Percentiles rank a stretch among this genome's conserved stretches.
These are phyloP conservation scores for Drosophila kurseongensis DNA, from an alignment of 1,140 invertebrate species.

Conservation along the genomic window DNA sequence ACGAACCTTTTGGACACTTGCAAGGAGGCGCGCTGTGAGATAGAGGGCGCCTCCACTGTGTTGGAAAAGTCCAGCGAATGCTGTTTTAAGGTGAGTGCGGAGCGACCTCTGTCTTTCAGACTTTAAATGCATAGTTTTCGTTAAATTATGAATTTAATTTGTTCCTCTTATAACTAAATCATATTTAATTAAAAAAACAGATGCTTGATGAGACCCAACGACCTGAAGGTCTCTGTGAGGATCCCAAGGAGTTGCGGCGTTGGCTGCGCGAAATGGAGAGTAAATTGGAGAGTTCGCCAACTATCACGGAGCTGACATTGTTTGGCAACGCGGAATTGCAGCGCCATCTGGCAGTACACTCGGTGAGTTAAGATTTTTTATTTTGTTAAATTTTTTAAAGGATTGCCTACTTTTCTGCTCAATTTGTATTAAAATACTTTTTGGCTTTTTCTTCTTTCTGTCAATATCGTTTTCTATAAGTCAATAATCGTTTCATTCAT, in stretches of 20 bases:
- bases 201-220: slow-evolving; percentile 74
- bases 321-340: slow-evolving; percentile 74
- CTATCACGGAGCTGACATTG: slow-evolving; percentile 70
- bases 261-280: slow-evolving; percentile 86
- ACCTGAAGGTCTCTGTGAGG: slow-evolving; percentile 69
- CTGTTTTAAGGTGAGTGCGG: slow-evolving; percentile 49
- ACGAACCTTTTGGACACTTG: slow-evolving; percentile 95
- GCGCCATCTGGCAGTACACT: slow-evolving; percentile 75
- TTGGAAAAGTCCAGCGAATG: slow-evolving; percentile 47
- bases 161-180: no score
- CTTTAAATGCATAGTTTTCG: neutral
- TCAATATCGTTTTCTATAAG: no score
- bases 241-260: slow-evolving; percentile 84
- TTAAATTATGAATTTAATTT: neutral
- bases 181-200: slow-evolving; percentile 14
- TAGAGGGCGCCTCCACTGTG: slow-evolving; percentile 66
- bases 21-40: slow-evolving; percentile 86
- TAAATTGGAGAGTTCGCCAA: slow-evolving; percentile 71
- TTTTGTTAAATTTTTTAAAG: neutral
- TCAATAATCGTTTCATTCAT: no score
- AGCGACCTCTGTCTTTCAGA: no score
- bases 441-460: no score
- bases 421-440: no score
- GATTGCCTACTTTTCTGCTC: neutral
- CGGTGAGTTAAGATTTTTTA: slow-evolving; percentile 62